Percentiles rank a stretch among this genome's conserved stretches.
Conservation (phyloP, 2,888 invertebrate species). For the Aphodius granarius region DNA sequence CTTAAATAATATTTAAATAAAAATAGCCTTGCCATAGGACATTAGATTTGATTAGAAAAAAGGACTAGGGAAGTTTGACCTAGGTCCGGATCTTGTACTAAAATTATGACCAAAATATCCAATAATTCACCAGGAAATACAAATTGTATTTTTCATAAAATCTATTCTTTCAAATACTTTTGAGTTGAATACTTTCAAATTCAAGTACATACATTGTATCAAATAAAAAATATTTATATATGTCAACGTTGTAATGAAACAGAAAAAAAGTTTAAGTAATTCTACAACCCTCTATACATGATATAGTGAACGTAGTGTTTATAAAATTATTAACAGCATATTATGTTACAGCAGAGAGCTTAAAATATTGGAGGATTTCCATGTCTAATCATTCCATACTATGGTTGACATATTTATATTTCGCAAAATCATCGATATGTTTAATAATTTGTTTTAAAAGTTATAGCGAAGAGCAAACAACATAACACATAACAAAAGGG, state of each 20-base stretch:
- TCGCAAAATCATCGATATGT: too few relatives aligned
- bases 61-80: too few relatives aligned
- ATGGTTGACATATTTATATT: background rate
- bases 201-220: constrained; percentile 4
- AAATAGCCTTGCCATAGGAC: too few relatives aligned
- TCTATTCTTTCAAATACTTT: background rate
- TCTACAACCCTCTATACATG: background rate
- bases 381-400: background rate
- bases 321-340: background rate
- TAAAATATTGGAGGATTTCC: background rate
- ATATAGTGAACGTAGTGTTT: background rate
- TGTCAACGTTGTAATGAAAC: background rate
- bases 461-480: too few relatives aligned
- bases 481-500: too few relatives aligned
- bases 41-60: too few relatives aligned
- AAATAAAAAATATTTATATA: background rate
- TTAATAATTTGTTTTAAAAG: too few relatives aligned
- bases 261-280: background rate
- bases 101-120: too few relatives aligned
- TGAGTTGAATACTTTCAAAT: background rate
- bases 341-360: background rate
- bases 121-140: too few relatives aligned
- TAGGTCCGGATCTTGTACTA: too few relatives aligned
- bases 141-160: background rate
- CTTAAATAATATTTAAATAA: too few relatives aligned